phyloP scores from a whole-genome alignment of 2,113 vertebrate genomes.

The Cyprinodon tularosa region DNA sequence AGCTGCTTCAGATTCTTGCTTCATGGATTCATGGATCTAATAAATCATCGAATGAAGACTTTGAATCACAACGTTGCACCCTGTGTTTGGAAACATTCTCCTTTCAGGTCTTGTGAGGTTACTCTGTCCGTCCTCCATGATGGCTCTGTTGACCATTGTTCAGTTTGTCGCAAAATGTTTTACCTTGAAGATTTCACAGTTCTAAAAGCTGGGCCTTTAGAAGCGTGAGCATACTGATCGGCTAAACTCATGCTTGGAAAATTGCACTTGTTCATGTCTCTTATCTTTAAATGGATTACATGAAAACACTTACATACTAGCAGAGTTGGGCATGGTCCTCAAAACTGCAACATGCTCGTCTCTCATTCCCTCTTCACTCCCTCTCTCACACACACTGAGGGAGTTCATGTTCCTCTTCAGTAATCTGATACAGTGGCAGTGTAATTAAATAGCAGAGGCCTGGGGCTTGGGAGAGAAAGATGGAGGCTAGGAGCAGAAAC shows the following conservation, averaged over 20 bases:
- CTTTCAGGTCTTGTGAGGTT: slow-evolving; percentile 4
- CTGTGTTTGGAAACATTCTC: slow-evolving; percentile 4
- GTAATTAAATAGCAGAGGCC: slow-evolving; percentile 71
- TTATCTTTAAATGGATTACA: slow-evolving; percentile 58
- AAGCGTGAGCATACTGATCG: slow-evolving; percentile 11
- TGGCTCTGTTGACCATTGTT: slow-evolving; percentile 2
- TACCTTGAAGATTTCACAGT: slow-evolving; percentile 7
- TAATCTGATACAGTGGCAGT: slow-evolving; percentile 70
- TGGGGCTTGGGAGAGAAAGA: slow-evolving; percentile 50
- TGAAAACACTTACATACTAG: slow-evolving; percentile 31
- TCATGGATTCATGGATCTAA: background rate
- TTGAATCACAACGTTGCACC: background rate
- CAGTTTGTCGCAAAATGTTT: background rate
- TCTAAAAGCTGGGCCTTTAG: background rate
- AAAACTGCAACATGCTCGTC: slow-evolving; percentile 22
- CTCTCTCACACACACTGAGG: slow-evolving; percentile 15
- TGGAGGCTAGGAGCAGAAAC: slow-evolving; percentile 40
- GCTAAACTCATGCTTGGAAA: slow-evolving; percentile 26
- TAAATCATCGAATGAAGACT: background rate
- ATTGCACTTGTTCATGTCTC: slow-evolving; percentile 40
- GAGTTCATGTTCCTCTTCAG: slow-evolving; percentile 62
- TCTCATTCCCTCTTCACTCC: background rate
- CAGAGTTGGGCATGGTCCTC: slow-evolving; percentile 23
- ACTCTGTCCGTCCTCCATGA: background rate
- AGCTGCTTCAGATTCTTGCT: background rate